Evolutionary conservation across 2,113 vertebrate species (phyloP).

Genomic region (Astur gentilis): DNA sequence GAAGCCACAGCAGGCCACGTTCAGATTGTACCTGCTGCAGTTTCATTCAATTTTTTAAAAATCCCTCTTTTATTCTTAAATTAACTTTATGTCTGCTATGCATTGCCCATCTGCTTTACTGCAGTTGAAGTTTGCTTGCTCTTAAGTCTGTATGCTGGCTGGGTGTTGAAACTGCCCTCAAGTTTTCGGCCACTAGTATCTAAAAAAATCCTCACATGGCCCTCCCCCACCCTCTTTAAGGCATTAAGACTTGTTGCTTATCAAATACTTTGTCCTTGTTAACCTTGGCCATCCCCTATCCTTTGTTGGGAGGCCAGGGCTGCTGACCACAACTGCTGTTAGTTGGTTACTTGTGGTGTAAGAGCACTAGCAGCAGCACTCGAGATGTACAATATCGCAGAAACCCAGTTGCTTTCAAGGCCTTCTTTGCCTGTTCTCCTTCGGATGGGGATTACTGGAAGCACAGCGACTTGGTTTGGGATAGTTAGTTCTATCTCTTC

Average conservation of each 20-base stretch:
- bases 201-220: neutral
- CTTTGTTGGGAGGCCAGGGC: neutral
- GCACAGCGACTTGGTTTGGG: neutral
- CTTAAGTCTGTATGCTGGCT: neutral
- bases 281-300: neutral
- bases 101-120: neutral
- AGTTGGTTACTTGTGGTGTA: neutral
- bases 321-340: neutral
- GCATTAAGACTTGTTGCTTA: neutral
- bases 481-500: neutral
- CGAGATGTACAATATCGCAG: neutral
- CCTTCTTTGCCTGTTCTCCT: neutral
- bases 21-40: neutral
- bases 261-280: neutral
- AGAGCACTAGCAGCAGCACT: neutral
- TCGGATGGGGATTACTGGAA: neutral
- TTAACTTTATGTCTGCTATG: neutral
- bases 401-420: neutral
- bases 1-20: neutral
- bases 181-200: neutral
- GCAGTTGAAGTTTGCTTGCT: neutral
- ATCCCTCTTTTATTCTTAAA: neutral
- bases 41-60: neutral
- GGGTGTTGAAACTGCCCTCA: neutral
- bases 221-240: neutral